phyloP scores from a whole-genome alignment of 30 jellyfish, hydroid and myxozoan genomes.

The Rhopilema esculentum region DNA sequence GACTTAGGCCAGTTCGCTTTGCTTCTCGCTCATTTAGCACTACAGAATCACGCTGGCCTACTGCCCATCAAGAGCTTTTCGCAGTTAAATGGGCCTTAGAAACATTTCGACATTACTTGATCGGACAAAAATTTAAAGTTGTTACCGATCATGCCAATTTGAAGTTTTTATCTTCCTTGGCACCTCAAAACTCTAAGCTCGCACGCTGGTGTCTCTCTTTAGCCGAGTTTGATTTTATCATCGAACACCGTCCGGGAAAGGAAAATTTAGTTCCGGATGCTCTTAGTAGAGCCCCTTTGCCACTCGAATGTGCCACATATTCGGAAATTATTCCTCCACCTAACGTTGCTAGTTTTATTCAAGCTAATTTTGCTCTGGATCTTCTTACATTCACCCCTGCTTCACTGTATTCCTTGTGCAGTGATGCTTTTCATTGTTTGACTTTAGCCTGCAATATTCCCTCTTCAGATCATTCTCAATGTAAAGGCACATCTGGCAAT shows the following conservation, averaged over 20 bases:
- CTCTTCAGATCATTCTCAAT: too few relatives aligned
- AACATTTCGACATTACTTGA: slow-evolving; percentile 50
- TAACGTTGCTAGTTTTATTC: too few relatives aligned
- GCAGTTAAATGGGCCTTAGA: slow-evolving; percentile 55
- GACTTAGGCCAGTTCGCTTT: slow-evolving; percentile 22
- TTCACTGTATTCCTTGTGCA: too few relatives aligned
- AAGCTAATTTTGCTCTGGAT: too few relatives aligned
- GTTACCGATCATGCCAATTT: slow-evolving; percentile 55
- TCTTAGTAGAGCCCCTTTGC: slow-evolving; percentile 43
- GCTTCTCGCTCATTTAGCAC: slow-evolving; percentile 26
- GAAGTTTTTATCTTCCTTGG: slow-evolving; percentile 41
- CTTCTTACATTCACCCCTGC: too few relatives aligned
- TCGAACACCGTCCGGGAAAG: slow-evolving; percentile 52
- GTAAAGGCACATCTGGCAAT: too few relatives aligned
- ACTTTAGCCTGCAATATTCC: too few relatives aligned
- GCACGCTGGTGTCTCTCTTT: slow-evolving; percentile 53
- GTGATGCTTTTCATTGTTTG: too few relatives aligned
- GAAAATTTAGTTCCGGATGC: slow-evolving; percentile 47
- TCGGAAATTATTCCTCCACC: too few relatives aligned
- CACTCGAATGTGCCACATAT: slow-evolving; percentile 7
- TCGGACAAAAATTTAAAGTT: slow-evolving; percentile 41
- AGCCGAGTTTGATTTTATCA: slow-evolving; percentile 42
- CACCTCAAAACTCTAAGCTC: slow-evolving; percentile 28
- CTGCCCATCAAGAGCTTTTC: slow-evolving; percentile 34
- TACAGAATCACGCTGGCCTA: slow-evolving; percentile 42